phyloP scores from a whole-genome alignment of 2,888 invertebrate species.

The Antitype chi region DNA sequence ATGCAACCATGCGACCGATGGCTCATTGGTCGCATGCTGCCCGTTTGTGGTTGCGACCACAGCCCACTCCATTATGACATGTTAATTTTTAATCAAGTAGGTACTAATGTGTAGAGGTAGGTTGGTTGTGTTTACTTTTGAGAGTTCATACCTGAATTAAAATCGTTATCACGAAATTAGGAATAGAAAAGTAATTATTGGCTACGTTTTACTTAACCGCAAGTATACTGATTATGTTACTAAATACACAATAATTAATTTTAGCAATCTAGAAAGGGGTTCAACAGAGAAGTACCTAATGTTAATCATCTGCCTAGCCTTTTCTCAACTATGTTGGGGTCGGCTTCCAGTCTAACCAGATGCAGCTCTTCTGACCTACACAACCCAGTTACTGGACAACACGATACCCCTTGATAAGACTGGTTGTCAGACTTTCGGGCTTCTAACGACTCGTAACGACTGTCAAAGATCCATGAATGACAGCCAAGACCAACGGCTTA shows the following conservation, averaged over 20 bases:
- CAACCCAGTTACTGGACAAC: too few species aligned
- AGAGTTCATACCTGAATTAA: constrained; percentile 1
- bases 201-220: not conserved
- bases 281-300: not conserved
- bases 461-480: too few species aligned
- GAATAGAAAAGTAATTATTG: not conserved
- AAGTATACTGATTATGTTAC: not conserved
- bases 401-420: too few species aligned
- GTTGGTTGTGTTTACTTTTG: constrained; percentile 10
- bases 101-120: not conserved
- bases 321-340: too few species aligned
- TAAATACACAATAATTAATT: not conserved
- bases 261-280: not conserved
- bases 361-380: too few species aligned
- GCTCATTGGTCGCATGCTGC: constrained; percentile 28
- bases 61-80: constrained; percentile 50
- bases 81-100: constrained; percentile 59
- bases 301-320: too few species aligned
- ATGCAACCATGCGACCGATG: constrained; percentile 19
- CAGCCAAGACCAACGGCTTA: too few species aligned
- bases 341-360: too few species aligned
- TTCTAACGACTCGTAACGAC: too few species aligned
- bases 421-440: too few species aligned
- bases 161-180: not conserved
- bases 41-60: constrained; percentile 53